Conservation (phyloP, 2,113 vertebrate genomes). For the Oreochromis spilurus region DNA sequence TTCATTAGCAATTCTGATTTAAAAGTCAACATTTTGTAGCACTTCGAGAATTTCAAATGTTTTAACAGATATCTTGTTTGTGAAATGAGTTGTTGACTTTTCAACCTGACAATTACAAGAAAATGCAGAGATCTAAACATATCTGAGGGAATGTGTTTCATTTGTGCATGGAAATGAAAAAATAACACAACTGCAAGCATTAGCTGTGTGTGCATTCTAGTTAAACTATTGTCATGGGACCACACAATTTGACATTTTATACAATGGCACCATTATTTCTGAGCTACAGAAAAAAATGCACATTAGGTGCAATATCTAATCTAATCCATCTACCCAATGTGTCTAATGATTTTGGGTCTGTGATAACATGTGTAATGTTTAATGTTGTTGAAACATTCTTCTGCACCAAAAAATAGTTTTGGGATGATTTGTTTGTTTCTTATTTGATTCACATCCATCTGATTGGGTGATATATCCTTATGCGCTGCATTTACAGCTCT, state of each 20-base stretch:
- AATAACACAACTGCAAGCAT: neutral
- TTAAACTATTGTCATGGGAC: neutral
- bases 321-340: accelerated
- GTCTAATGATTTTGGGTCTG: neutral
- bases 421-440: neutral
- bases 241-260: neutral
- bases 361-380: neutral
- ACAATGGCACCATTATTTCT: neutral
- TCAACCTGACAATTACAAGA: neutral
- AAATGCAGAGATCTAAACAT: neutral
- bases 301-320: neutral
- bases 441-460: neutral
- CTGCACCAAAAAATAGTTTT: neutral
- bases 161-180: neutral
- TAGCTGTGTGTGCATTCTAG: neutral
- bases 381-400: neutral
- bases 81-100: neutral
- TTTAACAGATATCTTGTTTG: neutral
- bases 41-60: neutral
- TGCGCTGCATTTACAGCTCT: neutral
- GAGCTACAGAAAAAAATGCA: neutral
- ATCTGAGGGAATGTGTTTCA: neutral
- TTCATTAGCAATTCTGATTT: constrained; percentile 25
- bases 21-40: neutral
- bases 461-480: accelerated